Percentiles rank a stretch among this genome's conserved stretches.
Conservation (phyloP, 2,888 invertebrate species). For the Campaea margaritaria region DNA sequence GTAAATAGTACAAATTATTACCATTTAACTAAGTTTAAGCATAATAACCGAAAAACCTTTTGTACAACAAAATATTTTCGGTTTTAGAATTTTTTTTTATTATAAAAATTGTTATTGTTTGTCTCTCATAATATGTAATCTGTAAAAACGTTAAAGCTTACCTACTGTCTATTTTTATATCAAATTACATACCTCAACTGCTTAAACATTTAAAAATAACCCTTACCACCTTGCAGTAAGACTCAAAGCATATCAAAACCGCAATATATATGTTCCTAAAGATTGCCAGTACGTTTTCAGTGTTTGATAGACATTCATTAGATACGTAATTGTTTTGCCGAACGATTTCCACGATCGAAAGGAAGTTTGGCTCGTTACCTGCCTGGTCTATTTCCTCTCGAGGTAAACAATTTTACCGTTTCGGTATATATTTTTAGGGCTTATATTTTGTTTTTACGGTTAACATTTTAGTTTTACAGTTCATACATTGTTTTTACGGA, state of each 20-base stretch:
- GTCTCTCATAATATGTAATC: too few relatives aligned
- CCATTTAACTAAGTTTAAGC: too few relatives aligned
- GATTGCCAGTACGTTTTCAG: slow-evolving; percentile 30
- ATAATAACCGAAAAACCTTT: too few relatives aligned
- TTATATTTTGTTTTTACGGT: not conserved
- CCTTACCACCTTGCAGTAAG: slow-evolving; percentile 1
- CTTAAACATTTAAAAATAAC: slow-evolving; percentile 2
- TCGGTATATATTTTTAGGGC: slow-evolving; percentile 7
- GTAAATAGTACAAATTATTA: too few relatives aligned
- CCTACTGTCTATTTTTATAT: not conserved
- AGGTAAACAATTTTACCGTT: slow-evolving; percentile 33
- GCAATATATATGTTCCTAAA: slow-evolving; percentile 5
- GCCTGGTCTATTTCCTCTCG: slow-evolving; percentile 37
- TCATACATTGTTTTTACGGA: not conserved
- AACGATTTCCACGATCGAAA: slow-evolving; percentile 33
- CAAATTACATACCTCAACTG: not conserved
- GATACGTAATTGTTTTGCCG: slow-evolving; percentile 45
- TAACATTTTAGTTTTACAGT: not conserved
- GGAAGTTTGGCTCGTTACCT: slow-evolving; percentile 40
- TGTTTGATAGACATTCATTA: slow-evolving; percentile 50
- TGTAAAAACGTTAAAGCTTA: not conserved
- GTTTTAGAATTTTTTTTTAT: too few relatives aligned
- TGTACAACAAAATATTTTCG: too few relatives aligned
- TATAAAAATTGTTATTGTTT: too few relatives aligned
- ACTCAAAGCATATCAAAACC: not conserved